Evolutionary conservation across 2,113 vertebrate species (phyloP), one percentile per base, ranked within the genome.

Genomic region (Delphinus delphis): DNA sequence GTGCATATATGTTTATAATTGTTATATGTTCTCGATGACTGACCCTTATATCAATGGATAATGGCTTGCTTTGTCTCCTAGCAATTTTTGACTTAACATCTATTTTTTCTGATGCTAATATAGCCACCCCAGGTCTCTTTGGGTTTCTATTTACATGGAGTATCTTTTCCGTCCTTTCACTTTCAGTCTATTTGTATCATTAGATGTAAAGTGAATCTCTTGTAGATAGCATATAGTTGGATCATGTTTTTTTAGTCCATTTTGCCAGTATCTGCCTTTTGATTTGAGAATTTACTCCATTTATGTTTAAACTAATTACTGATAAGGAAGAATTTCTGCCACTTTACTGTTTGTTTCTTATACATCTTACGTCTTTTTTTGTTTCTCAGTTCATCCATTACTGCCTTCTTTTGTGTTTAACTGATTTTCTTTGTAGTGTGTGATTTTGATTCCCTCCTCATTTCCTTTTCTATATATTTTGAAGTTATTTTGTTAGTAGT

Each of bases 391-490:
- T 88, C 10, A 8, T 88, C 31, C 3, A 60, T 86, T 21, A 38
- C 44, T 73, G 36, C 18, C 31, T n/a, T 31, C 67, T 82, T 79
- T 80, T 82, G 6, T 87, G 50, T 91, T 91, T 86, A 23, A 58
- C 81, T 71, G 23, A 28, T 70, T 55, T 81, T 70, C 74, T 70
- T 63, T 84, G 10, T 83, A 77, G 26, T 71, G 8, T 60, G 50
- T 25, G 60, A n/a, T 96, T 92, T 96, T 94, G 23, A 87, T 74
- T 68, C 26, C 41, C 67, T 88, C 55, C 23, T 93, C 36, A 79
- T 88, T 88, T 81, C 26, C 21, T 97, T 90, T 87, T 70, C 74
- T 82, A 3, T 85, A 8, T 47, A 50, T 92, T 92, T 85, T 84
- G 33, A 28, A 38, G 41, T 86, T 79, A 77, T 83, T 91, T 44